These are phyloP conservation scores for Macroglossus sobrinus DNA, from an alignment of 2,113 vertebrate species.

Conservation along the genomic window DNA sequence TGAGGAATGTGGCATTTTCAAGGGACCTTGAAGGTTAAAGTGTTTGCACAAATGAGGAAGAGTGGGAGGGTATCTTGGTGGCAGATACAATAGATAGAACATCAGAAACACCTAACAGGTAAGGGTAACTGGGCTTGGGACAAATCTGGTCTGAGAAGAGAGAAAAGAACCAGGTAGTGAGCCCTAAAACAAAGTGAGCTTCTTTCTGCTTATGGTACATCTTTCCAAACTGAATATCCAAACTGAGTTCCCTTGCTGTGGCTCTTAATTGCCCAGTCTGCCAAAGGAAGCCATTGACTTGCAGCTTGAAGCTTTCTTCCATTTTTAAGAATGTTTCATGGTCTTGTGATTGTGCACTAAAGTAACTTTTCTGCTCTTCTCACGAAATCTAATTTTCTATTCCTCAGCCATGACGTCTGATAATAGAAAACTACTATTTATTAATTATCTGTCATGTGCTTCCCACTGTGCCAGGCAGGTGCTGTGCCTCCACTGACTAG, in stretches of 20 bases:
- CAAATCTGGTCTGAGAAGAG: background rate
- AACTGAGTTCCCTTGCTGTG: background rate
- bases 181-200: background rate
- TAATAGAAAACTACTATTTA: background rate
- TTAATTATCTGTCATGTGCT: background rate
- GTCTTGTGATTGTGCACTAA: background rate
- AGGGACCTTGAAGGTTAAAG: background rate
- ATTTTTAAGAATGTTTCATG: background rate
- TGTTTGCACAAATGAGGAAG: background rate
- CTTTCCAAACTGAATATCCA: background rate
- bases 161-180: background rate
- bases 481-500: background rate
- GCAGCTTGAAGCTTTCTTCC: background rate
- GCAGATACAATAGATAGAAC: background rate
- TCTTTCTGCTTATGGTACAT: accelerated
- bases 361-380: background rate
- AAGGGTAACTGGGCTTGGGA: background rate
- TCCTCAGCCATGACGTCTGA: background rate
- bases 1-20: background rate
- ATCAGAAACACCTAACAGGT: background rate
- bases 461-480: background rate
- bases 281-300: background rate
- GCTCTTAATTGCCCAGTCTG: background rate
- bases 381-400: background rate
- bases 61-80: background rate